These are phyloP conservation scores for Eumaeus atala DNA, from an alignment of 1,140 invertebrate genomes.

Conservation along the genomic window DNA sequence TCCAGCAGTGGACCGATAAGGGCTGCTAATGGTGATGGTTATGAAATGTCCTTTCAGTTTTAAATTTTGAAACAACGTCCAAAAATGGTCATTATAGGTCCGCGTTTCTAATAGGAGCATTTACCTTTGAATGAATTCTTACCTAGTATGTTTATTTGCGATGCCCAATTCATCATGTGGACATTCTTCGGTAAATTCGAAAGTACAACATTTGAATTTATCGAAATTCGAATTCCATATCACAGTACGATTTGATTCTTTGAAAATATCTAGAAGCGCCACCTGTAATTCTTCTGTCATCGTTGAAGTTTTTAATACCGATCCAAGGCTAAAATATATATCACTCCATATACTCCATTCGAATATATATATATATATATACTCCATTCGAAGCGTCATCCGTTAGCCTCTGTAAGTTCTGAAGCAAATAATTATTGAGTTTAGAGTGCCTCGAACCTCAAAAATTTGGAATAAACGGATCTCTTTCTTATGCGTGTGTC, in stretches of 20 bases:
- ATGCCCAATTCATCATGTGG: conserved; percentile 19
- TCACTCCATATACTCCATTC: conserved; percentile 74
- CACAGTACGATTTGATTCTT: conserved; percentile 52
- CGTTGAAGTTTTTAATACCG: conserved; percentile 67
- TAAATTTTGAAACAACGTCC: too few species aligned
- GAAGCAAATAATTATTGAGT: conserved; percentile 8
- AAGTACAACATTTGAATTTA: conserved; percentile 46
- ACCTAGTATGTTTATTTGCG: conserved; percentile 38
- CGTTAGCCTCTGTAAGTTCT: conserved; percentile 25
- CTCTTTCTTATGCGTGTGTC: too few species aligned
- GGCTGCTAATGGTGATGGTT: too few species aligned
- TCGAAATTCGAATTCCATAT: conserved; percentile 58
- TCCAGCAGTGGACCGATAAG: too few species aligned
- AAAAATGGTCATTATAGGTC: too few species aligned
- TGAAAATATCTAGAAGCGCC: conserved; percentile 61
- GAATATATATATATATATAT: conserved; percentile 73
- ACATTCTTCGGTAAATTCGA: conserved; percentile 18
- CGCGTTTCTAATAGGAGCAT: conserved; percentile 10
- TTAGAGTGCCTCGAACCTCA: neutral
- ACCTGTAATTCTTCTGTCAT: conserved; percentile 25
- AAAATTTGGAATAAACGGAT: too few species aligned
- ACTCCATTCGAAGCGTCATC: conserved; percentile 65
- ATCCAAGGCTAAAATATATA: conserved; percentile 79
- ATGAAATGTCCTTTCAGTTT: too few species aligned
- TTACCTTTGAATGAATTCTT: conserved; percentile 27